Evolutionary conservation across 2,113 vertebrate species (phyloP).

Genomic region (Eurystomus gularis): DNA sequence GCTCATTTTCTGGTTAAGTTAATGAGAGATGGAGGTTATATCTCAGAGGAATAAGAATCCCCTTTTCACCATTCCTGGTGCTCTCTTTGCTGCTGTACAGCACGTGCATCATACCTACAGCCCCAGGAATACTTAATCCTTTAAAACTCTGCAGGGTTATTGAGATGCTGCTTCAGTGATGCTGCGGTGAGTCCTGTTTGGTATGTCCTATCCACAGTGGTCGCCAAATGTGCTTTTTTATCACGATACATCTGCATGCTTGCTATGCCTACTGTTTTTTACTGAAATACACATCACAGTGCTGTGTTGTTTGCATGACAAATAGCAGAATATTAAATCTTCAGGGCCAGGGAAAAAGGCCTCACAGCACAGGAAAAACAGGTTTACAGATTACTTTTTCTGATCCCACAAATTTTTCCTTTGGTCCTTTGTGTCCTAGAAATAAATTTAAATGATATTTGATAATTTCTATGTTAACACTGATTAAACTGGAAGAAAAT

Average conservation of each 20-base stretch:
- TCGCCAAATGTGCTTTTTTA: neutral
- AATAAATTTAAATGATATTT: neutral
- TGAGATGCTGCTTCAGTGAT: neutral
- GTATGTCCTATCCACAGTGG: neutral
- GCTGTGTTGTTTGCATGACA: slow-evolving; percentile 41
- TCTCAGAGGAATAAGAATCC: neutral
- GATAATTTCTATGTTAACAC: neutral
- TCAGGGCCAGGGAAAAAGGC: neutral
- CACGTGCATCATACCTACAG: rapidly evolving
- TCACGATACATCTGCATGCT: slow-evolving; percentile 35
- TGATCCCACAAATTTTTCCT: neutral
- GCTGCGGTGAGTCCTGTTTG: neutral
- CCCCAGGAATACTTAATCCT: neutral
- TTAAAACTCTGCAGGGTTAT: neutral
- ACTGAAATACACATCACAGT: neutral
- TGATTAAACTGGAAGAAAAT: neutral
- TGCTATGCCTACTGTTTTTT: slow-evolving; percentile 30
- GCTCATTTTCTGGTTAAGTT: neutral
- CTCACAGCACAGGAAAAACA: neutral
- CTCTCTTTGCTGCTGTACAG: neutral
- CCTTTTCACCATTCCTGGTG: neutral
- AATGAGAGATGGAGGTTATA: neutral
- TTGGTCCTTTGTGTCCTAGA: neutral
- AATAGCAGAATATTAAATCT: slow-evolving; percentile 20
- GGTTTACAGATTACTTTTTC: neutral